Conservation (phyloP, 2,797 vertebrate genomes). For the Eutrigla gurnardus region DNA sequence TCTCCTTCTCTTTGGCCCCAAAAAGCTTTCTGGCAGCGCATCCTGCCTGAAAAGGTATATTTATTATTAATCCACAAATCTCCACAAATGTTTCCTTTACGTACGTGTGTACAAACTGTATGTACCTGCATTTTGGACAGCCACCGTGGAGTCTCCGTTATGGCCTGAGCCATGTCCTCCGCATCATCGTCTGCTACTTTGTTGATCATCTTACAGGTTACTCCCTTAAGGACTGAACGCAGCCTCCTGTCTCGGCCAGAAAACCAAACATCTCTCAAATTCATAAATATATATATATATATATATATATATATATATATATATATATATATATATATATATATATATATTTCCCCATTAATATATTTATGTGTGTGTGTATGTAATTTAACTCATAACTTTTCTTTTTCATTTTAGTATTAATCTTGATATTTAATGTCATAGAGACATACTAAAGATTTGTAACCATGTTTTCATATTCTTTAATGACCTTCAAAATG, state of each 20-base stretch:
- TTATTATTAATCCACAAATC: background rate
- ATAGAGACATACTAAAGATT: background rate
- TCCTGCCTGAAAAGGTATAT: conserved; percentile 57
- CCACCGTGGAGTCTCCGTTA: conserved; percentile 60
- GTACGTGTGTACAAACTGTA: background rate
- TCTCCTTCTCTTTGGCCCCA: conserved; percentile 56
- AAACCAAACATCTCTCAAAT: background rate
- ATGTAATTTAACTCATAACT: too few species aligned
- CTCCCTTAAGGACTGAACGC: conserved; percentile 70
- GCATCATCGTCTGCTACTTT: conserved; percentile 40
- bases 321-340: background rate
- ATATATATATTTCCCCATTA: background rate
- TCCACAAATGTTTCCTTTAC: background rate
- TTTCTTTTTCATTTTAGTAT: too few species aligned
- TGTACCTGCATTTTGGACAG: conserved; percentile 73
- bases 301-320: background rate
- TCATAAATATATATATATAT: background rate
- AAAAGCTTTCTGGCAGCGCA: conserved; percentile 78
- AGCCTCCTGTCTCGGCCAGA: conserved; percentile 65
- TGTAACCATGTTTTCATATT: background rate
- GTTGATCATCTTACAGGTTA: conserved; percentile 77
- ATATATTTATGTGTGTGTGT: too few species aligned
- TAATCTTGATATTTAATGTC: background rate
- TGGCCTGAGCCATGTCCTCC: conserved; percentile 49
- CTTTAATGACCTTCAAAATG: background rate